These are phyloP conservation scores for Crepidodera aurea DNA, from an alignment of 2,888 invertebrate genomes.

Conservation along the genomic window DNA sequence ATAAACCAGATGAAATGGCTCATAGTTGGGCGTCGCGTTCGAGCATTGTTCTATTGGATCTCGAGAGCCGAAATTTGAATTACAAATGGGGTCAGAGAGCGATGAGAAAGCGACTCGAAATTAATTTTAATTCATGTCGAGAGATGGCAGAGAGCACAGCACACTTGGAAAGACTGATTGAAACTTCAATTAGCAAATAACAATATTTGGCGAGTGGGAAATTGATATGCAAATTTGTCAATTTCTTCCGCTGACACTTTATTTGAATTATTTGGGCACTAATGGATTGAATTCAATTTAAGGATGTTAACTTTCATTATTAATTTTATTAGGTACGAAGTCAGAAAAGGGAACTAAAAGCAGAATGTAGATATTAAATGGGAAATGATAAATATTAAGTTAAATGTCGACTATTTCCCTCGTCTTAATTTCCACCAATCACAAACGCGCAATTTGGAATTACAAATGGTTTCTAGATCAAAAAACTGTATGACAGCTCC, in stretches of 20 bases:
- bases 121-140: slow-evolving; percentile 57
- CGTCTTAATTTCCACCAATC: no score
- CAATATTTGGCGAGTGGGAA: slow-evolving; percentile 52
- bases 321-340: neutral
- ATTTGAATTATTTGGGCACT: slow-evolving; percentile 5
- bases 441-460: no score
- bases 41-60: slow-evolving; percentile 40
- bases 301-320: neutral
- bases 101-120: slow-evolving; percentile 47
- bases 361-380: no score
- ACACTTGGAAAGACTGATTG: slow-evolving; percentile 47
- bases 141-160: slow-evolving; percentile 37
- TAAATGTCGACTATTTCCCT: no score
- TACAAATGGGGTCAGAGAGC: slow-evolving; percentile 54
- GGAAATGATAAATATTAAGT: no score
- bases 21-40: slow-evolving; percentile 9
- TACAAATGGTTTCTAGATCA: no score
- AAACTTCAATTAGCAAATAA: slow-evolving; percentile 54
- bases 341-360: no score
- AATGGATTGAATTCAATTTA: slow-evolving; percentile 25
- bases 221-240: slow-evolving; percentile 54
- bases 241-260: slow-evolving; percentile 35
- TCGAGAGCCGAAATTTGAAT: slow-evolving; percentile 53
- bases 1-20: slow-evolving; percentile 8
- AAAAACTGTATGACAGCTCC: no score